phyloP scores from a whole-genome alignment of 2,113 vertebrate genomes.

The Crotophaga sulcirostris region DNA sequence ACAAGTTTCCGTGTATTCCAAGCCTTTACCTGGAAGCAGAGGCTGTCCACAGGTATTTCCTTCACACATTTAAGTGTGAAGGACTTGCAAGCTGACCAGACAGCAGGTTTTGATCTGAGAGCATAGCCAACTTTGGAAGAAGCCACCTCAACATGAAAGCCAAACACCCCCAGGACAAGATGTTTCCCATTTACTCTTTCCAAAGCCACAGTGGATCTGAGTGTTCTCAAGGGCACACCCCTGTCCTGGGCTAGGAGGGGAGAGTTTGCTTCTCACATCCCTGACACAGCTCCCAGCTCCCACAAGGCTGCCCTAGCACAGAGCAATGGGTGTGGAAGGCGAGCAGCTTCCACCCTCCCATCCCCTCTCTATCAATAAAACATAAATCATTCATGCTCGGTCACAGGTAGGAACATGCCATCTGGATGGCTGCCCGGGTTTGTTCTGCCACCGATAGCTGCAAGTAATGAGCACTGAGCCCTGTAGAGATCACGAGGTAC shows the following conservation, averaged over 20 bases:
- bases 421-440: neutral
- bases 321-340: neutral
- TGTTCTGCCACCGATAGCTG: neutral
- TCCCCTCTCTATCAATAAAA: neutral
- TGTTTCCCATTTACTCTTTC: neutral
- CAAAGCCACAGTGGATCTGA: neutral
- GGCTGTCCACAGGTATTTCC: neutral
- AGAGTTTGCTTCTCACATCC: neutral
- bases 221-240: neutral
- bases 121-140: neutral
- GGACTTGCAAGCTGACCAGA: neutral
- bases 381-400: neutral
- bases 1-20: neutral
- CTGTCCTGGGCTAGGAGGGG: neutral
- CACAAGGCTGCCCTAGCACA: neutral
- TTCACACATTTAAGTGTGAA: neutral
- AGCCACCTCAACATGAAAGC: neutral
- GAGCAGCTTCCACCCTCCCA: neutral
- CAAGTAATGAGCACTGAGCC: neutral
- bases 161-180: neutral
- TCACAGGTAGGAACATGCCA: neutral
- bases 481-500: neutral
- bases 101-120: neutral
- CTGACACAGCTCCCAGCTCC: neutral
- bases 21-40: neutral